Conservation (phyloP, 2,113 vertebrate species). For the Channa argus region DNA sequence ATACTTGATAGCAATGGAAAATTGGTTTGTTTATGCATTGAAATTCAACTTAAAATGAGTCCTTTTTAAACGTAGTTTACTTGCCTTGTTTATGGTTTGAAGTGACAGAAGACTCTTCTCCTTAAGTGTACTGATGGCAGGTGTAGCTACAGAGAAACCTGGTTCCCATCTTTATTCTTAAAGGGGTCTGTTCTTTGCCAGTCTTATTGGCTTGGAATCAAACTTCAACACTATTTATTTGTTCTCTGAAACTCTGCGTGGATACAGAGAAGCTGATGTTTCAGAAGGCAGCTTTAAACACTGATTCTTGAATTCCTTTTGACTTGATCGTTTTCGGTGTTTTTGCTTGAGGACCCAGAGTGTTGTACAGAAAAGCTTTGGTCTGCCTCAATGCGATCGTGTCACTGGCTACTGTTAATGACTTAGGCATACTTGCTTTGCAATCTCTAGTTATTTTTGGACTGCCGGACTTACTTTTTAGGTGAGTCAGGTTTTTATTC, state of each 20-base stretch:
- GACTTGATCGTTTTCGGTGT: conserved; percentile 83
- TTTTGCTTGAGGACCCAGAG: conserved; percentile 85
- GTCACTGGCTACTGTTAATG: conserved; percentile 78
- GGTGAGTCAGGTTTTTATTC: conserved; percentile 67
- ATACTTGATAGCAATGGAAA: conserved; percentile 75
- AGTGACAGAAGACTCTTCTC: conserved; percentile 61
- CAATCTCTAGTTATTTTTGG: conserved; percentile 45
- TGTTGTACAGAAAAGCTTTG: conserved; percentile 92
- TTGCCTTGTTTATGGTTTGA: conserved; percentile 68
- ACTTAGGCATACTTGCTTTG: conserved; percentile 17
- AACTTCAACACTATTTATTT: conserved; percentile 89
- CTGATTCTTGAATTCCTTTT: conserved; percentile 66
- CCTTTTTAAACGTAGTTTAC: conserved; percentile 76
- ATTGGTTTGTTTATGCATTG: conserved; percentile 71
- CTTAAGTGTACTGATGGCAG: conserved; percentile 80
- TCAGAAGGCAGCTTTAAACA: conserved; percentile 89
- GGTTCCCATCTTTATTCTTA: conserved; percentile 74
- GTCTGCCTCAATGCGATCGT: conserved; percentile 78
- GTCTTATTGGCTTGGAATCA: conserved; percentile 81
- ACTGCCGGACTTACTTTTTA: conserved; percentile 50
- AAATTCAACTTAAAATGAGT: conserved; percentile 81
- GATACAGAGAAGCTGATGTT: conserved; percentile 92
- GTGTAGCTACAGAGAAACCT: conserved; percentile 92
- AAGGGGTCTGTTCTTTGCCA: conserved; percentile 66
- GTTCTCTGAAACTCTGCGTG: conserved; percentile 89